These are phyloP conservation scores for Podocnemis expansa DNA, from an alignment of 2,113 vertebrate genomes.

Conservation along the genomic window DNA sequence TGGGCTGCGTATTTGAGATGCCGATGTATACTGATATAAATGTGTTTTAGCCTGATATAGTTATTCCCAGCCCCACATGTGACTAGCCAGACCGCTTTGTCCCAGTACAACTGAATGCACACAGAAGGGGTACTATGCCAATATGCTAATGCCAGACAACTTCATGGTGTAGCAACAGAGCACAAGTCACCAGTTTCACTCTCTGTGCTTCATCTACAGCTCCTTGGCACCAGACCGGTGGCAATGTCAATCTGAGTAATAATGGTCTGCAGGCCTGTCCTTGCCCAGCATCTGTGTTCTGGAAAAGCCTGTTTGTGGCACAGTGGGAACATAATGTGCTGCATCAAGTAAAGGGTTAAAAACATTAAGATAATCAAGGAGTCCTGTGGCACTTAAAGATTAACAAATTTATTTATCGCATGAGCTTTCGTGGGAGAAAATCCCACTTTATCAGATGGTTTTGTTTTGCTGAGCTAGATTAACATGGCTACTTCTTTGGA, in stretches of 20 bases:
- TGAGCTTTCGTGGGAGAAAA: too few species aligned
- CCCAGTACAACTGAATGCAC: background rate
- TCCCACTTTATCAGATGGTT: too few species aligned
- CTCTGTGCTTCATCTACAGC: background rate
- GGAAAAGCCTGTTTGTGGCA: background rate
- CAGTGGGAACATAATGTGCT: background rate
- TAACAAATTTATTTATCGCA: too few species aligned
- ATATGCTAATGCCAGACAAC: background rate
- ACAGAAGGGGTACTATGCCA: background rate
- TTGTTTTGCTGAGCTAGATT: too few species aligned
- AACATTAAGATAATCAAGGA: too few species aligned
- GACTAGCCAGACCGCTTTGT: background rate
- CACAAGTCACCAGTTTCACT: background rate
- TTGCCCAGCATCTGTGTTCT: background rate
- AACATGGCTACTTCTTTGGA: too few species aligned
- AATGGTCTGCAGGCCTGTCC: background rate
- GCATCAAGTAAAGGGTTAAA: background rate
- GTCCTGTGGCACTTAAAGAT: too few species aligned
- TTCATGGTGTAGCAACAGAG: background rate
- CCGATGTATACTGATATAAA: background rate
- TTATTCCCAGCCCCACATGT: background rate
- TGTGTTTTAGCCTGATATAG: background rate
- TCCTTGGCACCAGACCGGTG: background rate
- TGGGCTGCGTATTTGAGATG: too few species aligned
- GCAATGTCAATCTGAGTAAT: background rate